Percentiles rank a stretch among this genome's conserved stretches.
phyloP scores from a whole-genome alignment of 2,113 vertebrate species.

The Varanus salvator region DNA sequence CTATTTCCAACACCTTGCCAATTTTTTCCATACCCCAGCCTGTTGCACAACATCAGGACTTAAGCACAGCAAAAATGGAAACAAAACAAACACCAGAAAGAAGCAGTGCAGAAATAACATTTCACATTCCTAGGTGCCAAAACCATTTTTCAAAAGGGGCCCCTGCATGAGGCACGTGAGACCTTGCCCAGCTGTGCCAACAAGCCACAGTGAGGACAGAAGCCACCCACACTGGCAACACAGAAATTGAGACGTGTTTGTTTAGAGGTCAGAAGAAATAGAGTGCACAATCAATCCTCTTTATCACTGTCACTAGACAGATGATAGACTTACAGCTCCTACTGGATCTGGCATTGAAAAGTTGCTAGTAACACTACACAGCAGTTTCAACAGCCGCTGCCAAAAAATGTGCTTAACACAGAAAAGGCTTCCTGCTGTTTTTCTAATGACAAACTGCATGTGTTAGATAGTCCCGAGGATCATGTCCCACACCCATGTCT shows the following conservation, averaged over 20 bases:
- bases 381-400: background rate
- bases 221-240: background rate
- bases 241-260: background rate
- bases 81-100: background rate
- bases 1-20: background rate
- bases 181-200: background rate
- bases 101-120: background rate
- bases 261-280: background rate
- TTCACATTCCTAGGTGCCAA: background rate
- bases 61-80: background rate
- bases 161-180: background rate
- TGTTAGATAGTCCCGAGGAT: background rate
- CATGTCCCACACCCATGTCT: background rate
- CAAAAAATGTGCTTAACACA: conserved; percentile 5
- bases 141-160: background rate
- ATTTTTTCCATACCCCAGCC: too few species aligned
- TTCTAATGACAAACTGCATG: background rate
- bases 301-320: background rate
- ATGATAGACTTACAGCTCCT: background rate
- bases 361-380: background rate
- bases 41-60: background rate
- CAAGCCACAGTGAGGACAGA: background rate
- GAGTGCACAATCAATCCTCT: background rate
- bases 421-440: conserved; percentile 23
- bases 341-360: conserved; percentile 13